Evolutionary conservation across 2,797 vertebrate genomes (phyloP), one percentile per base, ranked within the genome.

Genomic region (Sebastes matsubarae): DNA sequence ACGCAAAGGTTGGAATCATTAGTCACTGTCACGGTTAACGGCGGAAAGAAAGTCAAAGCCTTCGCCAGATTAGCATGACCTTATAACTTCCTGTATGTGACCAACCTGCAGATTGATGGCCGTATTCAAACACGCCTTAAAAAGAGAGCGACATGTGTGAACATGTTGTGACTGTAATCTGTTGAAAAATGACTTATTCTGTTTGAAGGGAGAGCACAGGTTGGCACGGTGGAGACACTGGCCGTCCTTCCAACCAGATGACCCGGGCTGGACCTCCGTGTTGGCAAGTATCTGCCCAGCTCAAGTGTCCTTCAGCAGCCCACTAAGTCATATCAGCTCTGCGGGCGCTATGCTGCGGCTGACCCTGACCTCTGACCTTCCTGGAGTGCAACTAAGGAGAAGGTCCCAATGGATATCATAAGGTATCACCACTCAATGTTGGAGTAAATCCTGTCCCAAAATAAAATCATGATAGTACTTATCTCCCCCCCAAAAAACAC

Each of bases 1-100:
- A 87, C 22, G 52, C 77, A 85, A 86, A 91, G 87, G 89, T 88
- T 85, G 82, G 81, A 74, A 9, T 79, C 89, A 87, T 94, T 87
- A 30, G 68, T 94, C 93, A 90, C 71, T 92, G 93, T 93, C 91
- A 46, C 63, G 25, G 82, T 61, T 10, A 22, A 20, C 34, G 29
- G 78, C 24, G 24, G 75, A 59, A 61, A 76, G 69, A 81, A 82
- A 80, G 71, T 67, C 70, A 25, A 34, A 79, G 68, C 60, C 57
- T 73, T 67, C 24, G 14, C 54, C 75, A 38, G 67, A 85, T 83
- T 59, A 68, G 30, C 20, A 8, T 38, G 85, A 87, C 75, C 65
- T 78, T 36, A 54, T 36, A 81, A 65, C 86, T 82, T 77, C 63
- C 46, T 64, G 68, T 46, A 13, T 52, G 68, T 66, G 72, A 77